phyloP scores from a whole-genome alignment of 2,113 vertebrate genomes.

The Diadophis punctatus region DNA sequence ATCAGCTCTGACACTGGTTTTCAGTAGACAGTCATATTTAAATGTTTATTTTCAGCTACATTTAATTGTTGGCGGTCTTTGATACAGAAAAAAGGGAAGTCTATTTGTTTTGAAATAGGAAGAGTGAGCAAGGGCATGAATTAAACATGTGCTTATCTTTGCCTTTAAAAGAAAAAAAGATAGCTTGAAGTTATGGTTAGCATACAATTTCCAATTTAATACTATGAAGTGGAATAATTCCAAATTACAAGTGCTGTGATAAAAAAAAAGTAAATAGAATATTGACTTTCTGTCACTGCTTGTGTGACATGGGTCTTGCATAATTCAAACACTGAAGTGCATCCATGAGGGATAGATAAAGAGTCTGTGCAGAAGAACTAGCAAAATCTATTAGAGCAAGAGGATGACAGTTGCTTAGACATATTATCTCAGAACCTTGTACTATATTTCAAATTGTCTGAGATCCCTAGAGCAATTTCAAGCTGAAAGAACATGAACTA shows the following conservation, averaged over 20 bases:
- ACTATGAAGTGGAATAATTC: conserved; percentile 36
- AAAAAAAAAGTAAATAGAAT: conserved; percentile 41
- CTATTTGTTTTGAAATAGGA: conserved; percentile 22
- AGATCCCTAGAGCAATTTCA: conserved; percentile 34
- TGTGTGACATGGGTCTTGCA: conserved; percentile 38
- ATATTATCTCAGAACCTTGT: conserved; percentile 34
- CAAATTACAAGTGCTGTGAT: conserved; percentile 40
- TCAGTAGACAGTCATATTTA: conserved; percentile 2
- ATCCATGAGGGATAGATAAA: conserved; percentile 37
- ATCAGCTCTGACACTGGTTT: neutral
- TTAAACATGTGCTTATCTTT: conserved; percentile 39
- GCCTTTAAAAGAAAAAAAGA: conserved; percentile 40
- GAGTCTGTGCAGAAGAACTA: conserved; percentile 25
- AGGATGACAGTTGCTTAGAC: conserved; percentile 25
- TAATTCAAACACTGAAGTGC: conserved; percentile 36
- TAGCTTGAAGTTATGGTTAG: conserved; percentile 33
- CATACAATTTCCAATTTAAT: conserved; percentile 40
- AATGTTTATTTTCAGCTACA: conserved; percentile 34
- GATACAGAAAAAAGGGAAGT: conserved; percentile 17
- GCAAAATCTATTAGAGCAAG: conserved; percentile 38
- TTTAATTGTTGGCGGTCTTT: conserved; percentile 27
- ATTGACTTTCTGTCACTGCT: conserved; percentile 50
- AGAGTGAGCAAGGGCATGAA: conserved; percentile 13
- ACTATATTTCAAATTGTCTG: conserved; percentile 35
- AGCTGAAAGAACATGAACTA: conserved; percentile 24